Base-by-base conservation (phyloP, 1,140 invertebrate genomes). In the Heliconius hewitsoni region DNA sequence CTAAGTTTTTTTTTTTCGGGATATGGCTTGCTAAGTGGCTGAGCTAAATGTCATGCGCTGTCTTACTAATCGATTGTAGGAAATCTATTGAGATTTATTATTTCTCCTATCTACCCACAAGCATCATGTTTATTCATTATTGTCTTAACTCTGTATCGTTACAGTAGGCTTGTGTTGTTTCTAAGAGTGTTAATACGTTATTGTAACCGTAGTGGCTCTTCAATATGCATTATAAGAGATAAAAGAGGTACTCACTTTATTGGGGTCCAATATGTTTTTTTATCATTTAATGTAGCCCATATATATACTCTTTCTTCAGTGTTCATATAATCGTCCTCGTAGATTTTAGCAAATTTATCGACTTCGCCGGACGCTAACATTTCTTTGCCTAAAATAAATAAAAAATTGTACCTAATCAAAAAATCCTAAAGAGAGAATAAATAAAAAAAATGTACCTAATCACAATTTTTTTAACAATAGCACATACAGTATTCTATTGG, bases 261-360 rank as follows among this genome's bases (percentile, higher is more conserved):
- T 16, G 88, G 88, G 50, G 82, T 82, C 86, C 86, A 88, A 8
- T 72, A 37, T n/a, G 78, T 50, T 50, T 46, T 70, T 16, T 79
- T 46, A 6, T 52, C 23, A 34, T 82, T 80, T 71, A 84, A 86
- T 27, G n/a, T 71, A 0, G 84, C 85, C 84, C 85, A 88, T n/a
- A 82, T 72, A 83, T 42, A 81, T 30, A 46, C 81, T 76, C 55
- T 71, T 2, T 50, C 60, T 18, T 74, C 74, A 16, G 52, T 42
- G 6, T 81, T 23, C 6, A 39, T 8, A n/a, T 37, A 55, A 30
- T 78, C 52, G 1, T 76, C 50, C 55, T 81, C 71, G 11, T 77
- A 13, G 60, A 66, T 66, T 11, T 66, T 70, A 55, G 57, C 8
- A 74, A 88, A 89, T 55, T 85, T 87, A 9, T 82, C 60, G 13